Evolutionary conservation across 2,797 vertebrate species (phyloP), one percentile per base, ranked within the genome.

Genomic region (Petrocephalus schoutedeni): DNA sequence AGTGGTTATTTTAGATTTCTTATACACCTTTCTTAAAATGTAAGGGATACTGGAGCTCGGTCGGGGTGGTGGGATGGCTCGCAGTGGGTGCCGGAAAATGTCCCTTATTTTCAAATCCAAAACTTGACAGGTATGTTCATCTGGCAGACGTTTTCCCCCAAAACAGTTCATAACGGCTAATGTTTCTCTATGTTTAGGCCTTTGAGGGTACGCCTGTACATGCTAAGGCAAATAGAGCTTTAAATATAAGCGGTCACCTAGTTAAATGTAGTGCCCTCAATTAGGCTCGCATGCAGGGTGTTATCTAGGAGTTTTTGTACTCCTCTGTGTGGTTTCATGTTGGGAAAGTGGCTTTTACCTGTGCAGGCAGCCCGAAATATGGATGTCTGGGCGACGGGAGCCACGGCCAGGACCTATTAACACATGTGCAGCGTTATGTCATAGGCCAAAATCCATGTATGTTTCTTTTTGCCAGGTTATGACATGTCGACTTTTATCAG

Each of bases 401-500:
- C 41, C n/a, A 32, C 6, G 67, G 1, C 67, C 36, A 14, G 64
- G 4, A 49, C 74, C 74, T 21, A 16, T 49, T 80, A 21, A 8
- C 74, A 45, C 19, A 49, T 49, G 19, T 3, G 41, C 19, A n/a
- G 41, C 19, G 3, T 9, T n/a, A 6, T 77, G 36, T 49, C 14
- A 45, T 1, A 77, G 71, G 5, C 16, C 36, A 19, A n/a, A 67
- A 14, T 67, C 64, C 28, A 28, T 16, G 64, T 71, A 16, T 2
- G 32, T 14, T 36, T 74, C 4, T 41, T 6, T 74, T 14, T 71
- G 28, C 86, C 88, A 99, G 98, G 98, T 85, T 99, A 99, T 91
- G 98, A 99, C 93, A 99, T 99, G 98, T 99, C 98, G 89, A 99
- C 98, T 0, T 99, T 99, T 94, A 99, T 99, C 94, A 96, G 98